Evolutionary conservation across 2,113 vertebrate species (phyloP).

Genomic region (Saimiri boliviensis): DNA sequence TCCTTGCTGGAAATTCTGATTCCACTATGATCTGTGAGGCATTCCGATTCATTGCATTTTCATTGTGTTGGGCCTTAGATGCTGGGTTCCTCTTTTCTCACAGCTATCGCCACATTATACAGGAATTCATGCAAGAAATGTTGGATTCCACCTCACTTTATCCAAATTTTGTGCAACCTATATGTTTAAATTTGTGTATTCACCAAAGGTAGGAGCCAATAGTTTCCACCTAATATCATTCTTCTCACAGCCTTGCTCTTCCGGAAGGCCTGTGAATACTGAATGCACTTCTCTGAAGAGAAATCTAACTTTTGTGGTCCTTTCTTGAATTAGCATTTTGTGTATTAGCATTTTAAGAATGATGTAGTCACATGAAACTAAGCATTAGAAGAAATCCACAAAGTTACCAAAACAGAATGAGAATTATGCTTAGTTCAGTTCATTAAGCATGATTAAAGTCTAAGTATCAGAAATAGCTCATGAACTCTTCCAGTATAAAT

Average conservation of each 20-base stretch:
- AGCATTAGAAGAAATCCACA: slow-evolving; percentile 81
- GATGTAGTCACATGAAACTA: slow-evolving; percentile 80
- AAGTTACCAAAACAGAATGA: slow-evolving; percentile 80
- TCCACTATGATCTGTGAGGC: slow-evolving; percentile 99
- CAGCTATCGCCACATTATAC: slow-evolving; percentile 95
- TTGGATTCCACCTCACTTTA: slow-evolving; percentile 93
- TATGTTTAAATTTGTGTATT: slow-evolving; percentile 86
- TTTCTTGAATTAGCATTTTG: slow-evolving; percentile 83
- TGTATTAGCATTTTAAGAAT: slow-evolving; percentile 86
- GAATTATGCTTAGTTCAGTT: slow-evolving; percentile 86
- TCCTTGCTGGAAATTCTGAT: slow-evolving; percentile 99
- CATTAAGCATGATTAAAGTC: slow-evolving; percentile 87
- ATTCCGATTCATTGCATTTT: slow-evolving; percentile 99
- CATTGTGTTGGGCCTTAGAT: slow-evolving; percentile 97
- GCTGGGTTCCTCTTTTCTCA: slow-evolving; percentile 91
- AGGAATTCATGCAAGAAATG: slow-evolving; percentile 96
- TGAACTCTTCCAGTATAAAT: slow-evolving; percentile 80
- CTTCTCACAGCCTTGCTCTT: slow-evolving; percentile 80
- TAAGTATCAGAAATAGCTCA: slow-evolving; percentile 83
- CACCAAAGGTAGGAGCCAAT: slow-evolving; percentile 80
- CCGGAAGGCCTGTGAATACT: slow-evolving; percentile 79
- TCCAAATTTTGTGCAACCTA: slow-evolving; percentile 87
- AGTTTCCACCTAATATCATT: slow-evolving; percentile 84
- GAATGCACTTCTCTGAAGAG: slow-evolving; percentile 73
- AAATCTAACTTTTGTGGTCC: slow-evolving; percentile 80